These are phyloP conservation scores for Pseudocheirus occidentalis DNA, from an alignment of 2,797 vertebrate genomes.

Conservation along the genomic window DNA sequence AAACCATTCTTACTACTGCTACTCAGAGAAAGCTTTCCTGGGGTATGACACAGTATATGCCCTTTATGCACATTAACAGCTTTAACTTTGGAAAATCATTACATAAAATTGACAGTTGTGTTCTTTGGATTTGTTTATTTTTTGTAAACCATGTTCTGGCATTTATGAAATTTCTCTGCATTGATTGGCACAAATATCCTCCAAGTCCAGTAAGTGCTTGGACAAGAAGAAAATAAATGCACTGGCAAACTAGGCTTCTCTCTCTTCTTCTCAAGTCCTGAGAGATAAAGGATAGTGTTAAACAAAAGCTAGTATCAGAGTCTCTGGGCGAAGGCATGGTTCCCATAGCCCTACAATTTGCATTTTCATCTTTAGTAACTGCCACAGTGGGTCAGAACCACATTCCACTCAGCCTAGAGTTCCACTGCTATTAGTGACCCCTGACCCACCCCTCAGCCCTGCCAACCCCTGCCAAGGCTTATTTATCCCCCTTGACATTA, in stretches of 20 bases:
- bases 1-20: not conserved
- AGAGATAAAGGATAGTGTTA: not conserved
- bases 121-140: not conserved
- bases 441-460: too few relatives aligned
- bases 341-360: not conserved
- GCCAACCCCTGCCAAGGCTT: not conserved
- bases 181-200: not conserved
- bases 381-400: not conserved
- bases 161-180: not conserved
- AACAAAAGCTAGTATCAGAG: not conserved
- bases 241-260: not conserved
- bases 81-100: slow-evolving; percentile 6
- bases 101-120: not conserved
- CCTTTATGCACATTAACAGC: not conserved
- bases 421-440: not conserved
- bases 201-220: slow-evolving; percentile 14
- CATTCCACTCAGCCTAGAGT: not conserved
- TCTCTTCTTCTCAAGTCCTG: not conserved
- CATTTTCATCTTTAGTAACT: not conserved
- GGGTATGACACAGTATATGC: not conserved
- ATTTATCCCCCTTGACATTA: not conserved
- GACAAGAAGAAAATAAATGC: not conserved
- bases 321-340: not conserved
- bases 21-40: not conserved
- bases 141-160: not conserved